Base-by-base conservation (phyloP, 1,140 invertebrate genomes). In the Anagrus nilaparvatae region DNA sequence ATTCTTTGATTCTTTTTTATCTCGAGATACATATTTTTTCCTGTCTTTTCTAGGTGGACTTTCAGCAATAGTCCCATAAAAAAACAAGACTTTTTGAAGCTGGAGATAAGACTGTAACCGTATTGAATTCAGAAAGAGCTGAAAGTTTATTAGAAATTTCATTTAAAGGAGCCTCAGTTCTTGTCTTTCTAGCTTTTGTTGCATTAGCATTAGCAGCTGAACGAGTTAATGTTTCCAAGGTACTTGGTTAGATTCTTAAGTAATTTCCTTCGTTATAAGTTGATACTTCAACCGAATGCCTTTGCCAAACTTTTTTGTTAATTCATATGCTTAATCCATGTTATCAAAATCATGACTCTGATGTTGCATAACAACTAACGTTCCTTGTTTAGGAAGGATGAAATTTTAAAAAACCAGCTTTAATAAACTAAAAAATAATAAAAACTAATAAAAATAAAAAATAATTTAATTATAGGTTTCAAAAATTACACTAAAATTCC, bases 371-470 rank as follows among this genome's bases (percentile, higher is more conserved):
- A n/a, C n/a, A n/a, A n/a, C n/a, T n/a, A n/a, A n/a, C n/a, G n/a
- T n/a, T n/a, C n/a, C n/a, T 52, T 86, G 75, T 55, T 89, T 89
- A 5, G 84, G 82, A 40, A 94, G 65, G 91, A 63, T 96, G 90
- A 60, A 97, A 97, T 66, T 95, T 95, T 0, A 98, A 69, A 59
- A 92, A 97, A 4, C 92, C 90, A 1, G 93, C 90, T n/a, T n/a
- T n/a, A n/a, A n/a, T n/a, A n/a, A n/a, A n/a, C n/a, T n/a, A n/a
- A n/a, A n/a, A n/a, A n/a, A n/a, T n/a, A n/a, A n/a, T n/a, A n/a
- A n/a, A n/a, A n/a, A n/a, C n/a, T n/a, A n/a, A n/a, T n/a, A n/a
- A n/a, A n/a, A n/a, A n/a, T n/a, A n/a, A n/a, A n/a, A n/a, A n/a
- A n/a, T n/a, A n/a, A n/a, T n/a, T n/a, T n/a, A n/a, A n/a, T n/a